A percentile compares a stretch with the other conserved stretches of the same genome.
Evolutionary conservation across 2,113 vertebrate species (phyloP).

Genomic region (Hymenochirus boettgeri): DNA sequence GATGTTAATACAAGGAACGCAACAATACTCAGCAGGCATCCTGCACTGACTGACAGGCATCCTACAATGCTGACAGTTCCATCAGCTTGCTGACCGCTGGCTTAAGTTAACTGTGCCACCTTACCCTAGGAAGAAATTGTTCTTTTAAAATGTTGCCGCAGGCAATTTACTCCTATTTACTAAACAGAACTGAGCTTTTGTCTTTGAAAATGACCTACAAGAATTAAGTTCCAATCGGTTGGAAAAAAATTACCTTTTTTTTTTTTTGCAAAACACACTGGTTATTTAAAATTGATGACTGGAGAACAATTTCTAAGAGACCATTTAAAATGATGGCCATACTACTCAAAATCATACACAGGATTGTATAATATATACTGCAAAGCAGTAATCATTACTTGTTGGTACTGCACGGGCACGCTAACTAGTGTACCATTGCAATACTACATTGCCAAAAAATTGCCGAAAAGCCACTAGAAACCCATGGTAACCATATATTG

Average conservation of each 20-base stretch:
- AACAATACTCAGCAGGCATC: constrained; percentile 63
- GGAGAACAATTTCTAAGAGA: too few relatives aligned
- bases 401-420: too few relatives aligned
- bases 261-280: constrained; percentile 4
- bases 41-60: constrained; percentile 68
- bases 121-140: constrained; percentile 60
- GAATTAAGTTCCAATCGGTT: constrained; percentile 5
- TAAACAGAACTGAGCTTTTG: constrained; percentile 52
- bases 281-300: constrained; percentile 15
- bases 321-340: too few relatives aligned
- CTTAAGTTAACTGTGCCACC: constrained; percentile 56
- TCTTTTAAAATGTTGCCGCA: constrained; percentile 55
- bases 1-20: constrained; percentile 71
- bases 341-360: too few relatives aligned
- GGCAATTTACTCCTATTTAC: constrained; percentile 55
- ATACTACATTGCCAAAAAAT: too few relatives aligned
- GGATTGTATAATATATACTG: too few relatives aligned
- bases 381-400: too few relatives aligned
- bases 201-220: constrained; percentile 23
- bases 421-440: too few relatives aligned
- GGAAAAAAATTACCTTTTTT: constrained; percentile 10
- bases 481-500: too few relatives aligned
- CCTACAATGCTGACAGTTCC: constrained; percentile 69
- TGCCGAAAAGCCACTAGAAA: too few relatives aligned
- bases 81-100: constrained; percentile 63